Conservation (phyloP, 2,888 invertebrate genomes). For the Linnaemya vulpina region DNA sequence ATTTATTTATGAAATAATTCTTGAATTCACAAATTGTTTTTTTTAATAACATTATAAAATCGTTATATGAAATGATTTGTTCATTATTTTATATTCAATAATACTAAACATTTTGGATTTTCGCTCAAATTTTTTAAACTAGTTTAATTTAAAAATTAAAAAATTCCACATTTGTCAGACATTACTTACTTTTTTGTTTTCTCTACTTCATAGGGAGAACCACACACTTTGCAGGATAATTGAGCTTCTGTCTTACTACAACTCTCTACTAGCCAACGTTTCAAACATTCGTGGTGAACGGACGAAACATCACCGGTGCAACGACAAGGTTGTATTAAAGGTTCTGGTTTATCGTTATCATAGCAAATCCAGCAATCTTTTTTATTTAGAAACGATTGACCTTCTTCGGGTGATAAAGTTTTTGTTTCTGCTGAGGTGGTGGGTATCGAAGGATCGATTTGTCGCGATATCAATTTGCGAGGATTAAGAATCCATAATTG, state of each 20-base stretch:
- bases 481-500: conserved; percentile 97
- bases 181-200: conserved; percentile 86
- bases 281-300: conserved; percentile 95
- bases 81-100: background rate
- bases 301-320: conserved; percentile 96
- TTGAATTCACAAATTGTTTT: background rate
- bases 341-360: conserved; percentile 90
- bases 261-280: conserved; percentile 95
- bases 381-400: conserved; percentile 85
- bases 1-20: background rate
- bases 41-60: background rate
- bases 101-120: too few species aligned
- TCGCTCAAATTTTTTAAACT: too few species aligned
- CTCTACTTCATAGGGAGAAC: conserved; percentile 91
- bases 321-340: conserved; percentile 93
- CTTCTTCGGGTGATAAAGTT: conserved; percentile 83
- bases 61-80: background rate
- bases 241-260: conserved; percentile 88
- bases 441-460: conserved; percentile 85
- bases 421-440: conserved; percentile 81
- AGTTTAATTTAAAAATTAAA: too few species aligned
- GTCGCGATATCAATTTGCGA: conserved; percentile 89
- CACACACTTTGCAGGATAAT: conserved; percentile 92
- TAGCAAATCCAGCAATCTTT: conserved; percentile 98
- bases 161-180: background rate